phyloP scores from a whole-genome alignment of 2,888 invertebrate genomes.

The Charanyca ferruginea region DNA sequence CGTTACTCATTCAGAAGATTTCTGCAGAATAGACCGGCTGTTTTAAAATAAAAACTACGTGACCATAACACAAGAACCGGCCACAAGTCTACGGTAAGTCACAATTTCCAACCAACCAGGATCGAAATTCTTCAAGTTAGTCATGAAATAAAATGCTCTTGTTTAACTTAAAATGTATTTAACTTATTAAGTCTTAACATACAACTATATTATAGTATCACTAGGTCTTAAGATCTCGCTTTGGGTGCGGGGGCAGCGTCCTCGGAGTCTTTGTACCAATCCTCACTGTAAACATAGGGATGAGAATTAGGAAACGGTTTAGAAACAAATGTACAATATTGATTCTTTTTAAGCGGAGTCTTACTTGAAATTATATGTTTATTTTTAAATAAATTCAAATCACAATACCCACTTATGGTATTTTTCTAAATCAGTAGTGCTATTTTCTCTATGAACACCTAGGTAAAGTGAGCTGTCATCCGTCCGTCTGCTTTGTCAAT shows the following conservation, averaged over 20 bases:
- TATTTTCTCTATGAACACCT: no score
- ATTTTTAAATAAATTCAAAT: no score
- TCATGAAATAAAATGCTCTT: conserved; percentile 56
- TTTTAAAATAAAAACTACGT: no score
- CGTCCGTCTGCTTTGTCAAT: no score
- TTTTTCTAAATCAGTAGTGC: no score
- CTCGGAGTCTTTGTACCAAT: conserved; percentile 97
- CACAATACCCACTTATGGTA: no score
- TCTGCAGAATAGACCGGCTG: no score
- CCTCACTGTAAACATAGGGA: conserved; percentile 92
- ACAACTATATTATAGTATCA: conserved; percentile 84
- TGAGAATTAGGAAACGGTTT: neutral
- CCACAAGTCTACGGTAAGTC: neutral
- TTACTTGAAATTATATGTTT: neutral
- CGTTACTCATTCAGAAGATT: no score
- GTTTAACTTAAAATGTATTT: conserved; percentile 86
- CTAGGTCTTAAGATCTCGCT: conserved; percentile 83
- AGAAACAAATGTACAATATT: no score
- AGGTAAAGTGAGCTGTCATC: no score
- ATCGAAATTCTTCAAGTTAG: neutral
- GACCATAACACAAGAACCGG: no score
- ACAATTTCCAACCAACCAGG: neutral
- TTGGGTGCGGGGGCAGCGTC: conserved; percentile 89
- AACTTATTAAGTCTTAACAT: conserved; percentile 89
- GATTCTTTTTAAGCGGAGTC: no score